phyloP scores from a whole-genome alignment of 2,888 invertebrate genomes.

The Tolmerus cingulatus region DNA sequence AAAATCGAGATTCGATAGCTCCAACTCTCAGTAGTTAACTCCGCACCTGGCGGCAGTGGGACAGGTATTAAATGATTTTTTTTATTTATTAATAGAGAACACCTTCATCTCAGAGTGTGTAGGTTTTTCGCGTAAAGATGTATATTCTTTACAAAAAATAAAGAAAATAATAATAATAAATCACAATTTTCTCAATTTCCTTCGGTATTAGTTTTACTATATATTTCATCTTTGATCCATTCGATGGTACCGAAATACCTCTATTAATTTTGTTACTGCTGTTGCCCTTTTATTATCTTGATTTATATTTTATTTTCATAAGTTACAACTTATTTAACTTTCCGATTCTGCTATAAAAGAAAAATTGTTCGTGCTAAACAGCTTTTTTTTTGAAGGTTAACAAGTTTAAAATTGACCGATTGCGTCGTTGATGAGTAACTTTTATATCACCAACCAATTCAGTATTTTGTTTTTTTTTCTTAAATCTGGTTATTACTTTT shows the following conservation, averaged over 20 bases:
- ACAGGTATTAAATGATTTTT: neutral
- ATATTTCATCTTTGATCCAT: neutral
- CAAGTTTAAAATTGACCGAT: slow-evolving; percentile 27
- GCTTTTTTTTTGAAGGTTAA: slow-evolving; percentile 38
- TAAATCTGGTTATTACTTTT: too few relatives aligned
- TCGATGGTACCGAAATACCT: too few relatives aligned
- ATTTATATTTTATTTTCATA: too few relatives aligned
- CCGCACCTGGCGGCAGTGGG: neutral
- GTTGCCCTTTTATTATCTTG: too few relatives aligned
- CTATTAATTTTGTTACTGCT: too few relatives aligned
- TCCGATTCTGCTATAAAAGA: neutral
- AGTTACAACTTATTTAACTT: neutral
- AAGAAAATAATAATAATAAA: too few relatives aligned
- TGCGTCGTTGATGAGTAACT: slow-evolving; percentile 18
- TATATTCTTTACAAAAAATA: neutral
- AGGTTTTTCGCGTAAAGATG: neutral
- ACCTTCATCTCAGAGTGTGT: neutral
- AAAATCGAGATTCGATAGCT: neutral
- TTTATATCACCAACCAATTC: slow-evolving; percentile 1
- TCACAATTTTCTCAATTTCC: neutral
- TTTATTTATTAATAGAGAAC: neutral
- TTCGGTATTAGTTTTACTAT: neutral
- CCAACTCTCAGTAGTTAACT: neutral
- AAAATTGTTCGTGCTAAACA: neutral
- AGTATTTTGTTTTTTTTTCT: neutral